Evolutionary conservation across 2,797 vertebrate genomes (phyloP).

Genomic region (Podarcis lilfordi): DNA sequence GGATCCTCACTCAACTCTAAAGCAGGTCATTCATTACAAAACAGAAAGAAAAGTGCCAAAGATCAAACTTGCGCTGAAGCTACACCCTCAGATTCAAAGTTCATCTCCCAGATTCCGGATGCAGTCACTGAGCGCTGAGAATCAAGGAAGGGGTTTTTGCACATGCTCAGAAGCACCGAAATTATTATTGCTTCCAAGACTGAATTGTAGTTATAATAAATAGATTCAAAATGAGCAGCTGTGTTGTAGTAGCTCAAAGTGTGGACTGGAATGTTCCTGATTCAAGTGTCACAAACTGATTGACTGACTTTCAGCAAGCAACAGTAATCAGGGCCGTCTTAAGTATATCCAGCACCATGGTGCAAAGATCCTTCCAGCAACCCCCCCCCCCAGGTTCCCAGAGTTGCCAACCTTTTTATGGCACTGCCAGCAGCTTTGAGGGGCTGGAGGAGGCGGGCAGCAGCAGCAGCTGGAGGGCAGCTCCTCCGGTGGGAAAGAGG

Average conservation of each 20-base stretch:
- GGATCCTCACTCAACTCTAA: neutral
- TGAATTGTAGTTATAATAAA: neutral
- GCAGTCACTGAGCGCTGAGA: neutral
- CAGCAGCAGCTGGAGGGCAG: too few species aligned
- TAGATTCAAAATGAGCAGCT: neutral
- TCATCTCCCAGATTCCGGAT: neutral
- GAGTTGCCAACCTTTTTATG: too few species aligned
- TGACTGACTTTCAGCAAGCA: neutral
- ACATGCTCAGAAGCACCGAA: neutral
- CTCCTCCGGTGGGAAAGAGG: too few species aligned
- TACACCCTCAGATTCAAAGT: neutral
- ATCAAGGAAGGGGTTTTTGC: neutral
- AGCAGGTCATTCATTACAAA: neutral
- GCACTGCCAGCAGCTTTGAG: too few species aligned
- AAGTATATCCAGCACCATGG: too few species aligned
- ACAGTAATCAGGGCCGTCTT: neutral
- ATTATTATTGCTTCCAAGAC: neutral
- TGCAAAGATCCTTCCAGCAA: too few species aligned
- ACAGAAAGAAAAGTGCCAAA: neutral
- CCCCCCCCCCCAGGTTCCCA: too few species aligned
- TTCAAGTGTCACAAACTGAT: neutral
- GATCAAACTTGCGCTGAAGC: neutral
- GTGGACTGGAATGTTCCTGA: neutral
- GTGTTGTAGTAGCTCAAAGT: too few species aligned
- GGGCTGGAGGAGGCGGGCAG: too few species aligned